Conservation (phyloP, 2,797 vertebrate species). For the Cossypha niveicapilla region DNA sequence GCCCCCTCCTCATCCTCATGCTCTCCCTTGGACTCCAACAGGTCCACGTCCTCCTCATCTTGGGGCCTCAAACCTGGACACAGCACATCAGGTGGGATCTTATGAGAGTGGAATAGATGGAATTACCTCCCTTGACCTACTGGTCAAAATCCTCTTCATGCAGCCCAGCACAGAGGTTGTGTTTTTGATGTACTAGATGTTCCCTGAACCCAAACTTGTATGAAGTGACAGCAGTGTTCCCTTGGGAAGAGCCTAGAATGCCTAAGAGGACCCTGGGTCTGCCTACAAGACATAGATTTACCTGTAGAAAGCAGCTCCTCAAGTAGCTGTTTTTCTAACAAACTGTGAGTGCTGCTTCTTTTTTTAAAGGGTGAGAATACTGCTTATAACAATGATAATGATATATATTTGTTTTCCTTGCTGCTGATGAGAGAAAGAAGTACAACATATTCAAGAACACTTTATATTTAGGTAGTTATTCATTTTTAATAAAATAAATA, state of each 20-base stretch:
- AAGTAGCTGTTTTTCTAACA: not conserved
- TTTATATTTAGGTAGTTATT: not conserved
- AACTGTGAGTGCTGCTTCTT: not conserved
- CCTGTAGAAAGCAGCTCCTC: not conserved
- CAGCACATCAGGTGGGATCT: not conserved
- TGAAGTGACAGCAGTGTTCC: not conserved
- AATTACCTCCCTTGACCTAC: not conserved
- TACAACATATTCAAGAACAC: not conserved
- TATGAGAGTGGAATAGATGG: not conserved
- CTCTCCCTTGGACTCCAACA: not conserved
- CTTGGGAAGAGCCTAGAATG: not conserved
- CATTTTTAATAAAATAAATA: no score
- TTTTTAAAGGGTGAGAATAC: not conserved
- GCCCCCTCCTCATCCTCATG: not conserved
- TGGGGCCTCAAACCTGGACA: not conserved
- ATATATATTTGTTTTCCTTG: not conserved
- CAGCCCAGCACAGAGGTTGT: not conserved
- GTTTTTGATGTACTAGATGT: not conserved
- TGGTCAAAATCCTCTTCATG: not conserved
- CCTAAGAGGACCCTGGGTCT: not conserved
- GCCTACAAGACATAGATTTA: not conserved
- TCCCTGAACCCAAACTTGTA: not conserved
- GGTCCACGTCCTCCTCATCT: not conserved
- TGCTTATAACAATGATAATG: not conserved
- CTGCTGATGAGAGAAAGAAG: not conserved